These are phyloP conservation scores for Cephalopterus ornatus DNA, from an alignment of 2,113 vertebrate genomes.

Conservation along the genomic window DNA sequence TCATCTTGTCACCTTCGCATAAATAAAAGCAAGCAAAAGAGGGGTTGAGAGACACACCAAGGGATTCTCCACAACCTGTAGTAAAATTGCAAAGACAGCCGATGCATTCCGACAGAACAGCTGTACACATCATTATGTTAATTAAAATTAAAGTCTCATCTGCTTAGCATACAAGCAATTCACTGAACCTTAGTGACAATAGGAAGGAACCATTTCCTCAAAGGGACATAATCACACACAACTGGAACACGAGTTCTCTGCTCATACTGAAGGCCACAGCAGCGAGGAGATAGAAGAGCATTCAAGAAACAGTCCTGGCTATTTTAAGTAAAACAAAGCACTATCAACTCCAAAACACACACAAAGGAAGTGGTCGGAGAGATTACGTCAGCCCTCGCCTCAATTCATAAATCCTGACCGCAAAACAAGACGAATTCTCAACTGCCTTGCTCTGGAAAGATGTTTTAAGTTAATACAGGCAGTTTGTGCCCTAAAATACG, in stretches of 20 bases:
- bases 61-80: constrained; percentile 35
- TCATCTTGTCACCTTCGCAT: background rate
- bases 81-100: background rate
- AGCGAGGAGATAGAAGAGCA: background rate
- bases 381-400: constrained; percentile 79
- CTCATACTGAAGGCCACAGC: background rate
- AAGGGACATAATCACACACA: background rate
- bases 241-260: background rate
- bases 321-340: constrained; percentile 55
- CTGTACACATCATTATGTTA: constrained; percentile 61
- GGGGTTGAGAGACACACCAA: background rate
- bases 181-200: constrained; percentile 43
- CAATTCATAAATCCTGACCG: constrained; percentile 78
- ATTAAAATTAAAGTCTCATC: constrained; percentile 70
- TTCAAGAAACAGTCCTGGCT: constrained; percentile 15
- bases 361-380: constrained; percentile 77
- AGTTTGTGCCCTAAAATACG: constrained; percentile 31
- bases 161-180: constrained; percentile 31
- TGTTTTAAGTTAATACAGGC: constrained; percentile 40
- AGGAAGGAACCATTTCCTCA: background rate
- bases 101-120: constrained; percentile 50
- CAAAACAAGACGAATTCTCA: constrained; percentile 69
- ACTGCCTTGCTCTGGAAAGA: constrained; percentile 54
- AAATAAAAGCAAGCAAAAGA: constrained; percentile 5
- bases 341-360: constrained; percentile 65